A percentile compares a stretch with the other conserved stretches of the same genome.
These are phyloP conservation scores for Polyploca ridens DNA, from an alignment of 2,888 invertebrate species.

Conservation along the genomic window DNA sequence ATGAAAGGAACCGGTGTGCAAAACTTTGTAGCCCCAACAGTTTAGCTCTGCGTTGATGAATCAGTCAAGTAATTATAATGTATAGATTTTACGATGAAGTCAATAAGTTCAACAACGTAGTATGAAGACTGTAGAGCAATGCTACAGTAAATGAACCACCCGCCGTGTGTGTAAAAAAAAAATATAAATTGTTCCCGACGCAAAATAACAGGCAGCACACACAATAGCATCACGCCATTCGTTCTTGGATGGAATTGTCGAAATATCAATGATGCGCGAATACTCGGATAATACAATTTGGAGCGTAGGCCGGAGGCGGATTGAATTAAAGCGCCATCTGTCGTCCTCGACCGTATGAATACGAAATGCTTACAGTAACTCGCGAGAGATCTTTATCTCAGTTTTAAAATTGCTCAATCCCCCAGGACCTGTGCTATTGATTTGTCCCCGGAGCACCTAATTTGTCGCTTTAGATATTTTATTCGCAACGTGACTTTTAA, in stretches of 20 bases:
- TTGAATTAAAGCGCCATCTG: slow-evolving; percentile 84
- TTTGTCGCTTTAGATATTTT: slow-evolving; percentile 74
- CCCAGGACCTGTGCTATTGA: slow-evolving; percentile 74
- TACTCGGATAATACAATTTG: slow-evolving; percentile 81
- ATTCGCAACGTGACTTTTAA: slow-evolving; percentile 66
- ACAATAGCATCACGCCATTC: slow-evolving; percentile 44
- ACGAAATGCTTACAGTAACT: slow-evolving; percentile 78
- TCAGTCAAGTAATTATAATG: too few relatives aligned
- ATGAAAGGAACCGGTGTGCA: too few relatives aligned
- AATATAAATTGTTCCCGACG: slow-evolving; percentile 19
- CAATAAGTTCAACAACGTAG: background rate
- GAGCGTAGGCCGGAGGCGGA: slow-evolving; percentile 80
- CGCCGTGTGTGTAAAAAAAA: slow-evolving; percentile 30
- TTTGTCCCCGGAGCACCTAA: slow-evolving; percentile 77
- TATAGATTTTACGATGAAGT: background rate
- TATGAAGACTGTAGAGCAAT: slow-evolving; percentile 31
- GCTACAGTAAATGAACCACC: slow-evolving; percentile 41
- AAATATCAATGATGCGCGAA: slow-evolving; percentile 85
- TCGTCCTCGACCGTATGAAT: slow-evolving; percentile 80
- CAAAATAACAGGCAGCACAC: slow-evolving; percentile 34
- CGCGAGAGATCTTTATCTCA: slow-evolving; percentile 80
- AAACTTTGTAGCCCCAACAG: too few relatives aligned
- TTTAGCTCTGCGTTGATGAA: too few relatives aligned
- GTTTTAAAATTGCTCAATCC: slow-evolving; percentile 83
- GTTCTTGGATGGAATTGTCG: slow-evolving; percentile 71